These are phyloP conservation scores for Gastrophysa polygoni DNA, from an alignment of 2,888 invertebrate species.

Conservation along the genomic window DNA sequence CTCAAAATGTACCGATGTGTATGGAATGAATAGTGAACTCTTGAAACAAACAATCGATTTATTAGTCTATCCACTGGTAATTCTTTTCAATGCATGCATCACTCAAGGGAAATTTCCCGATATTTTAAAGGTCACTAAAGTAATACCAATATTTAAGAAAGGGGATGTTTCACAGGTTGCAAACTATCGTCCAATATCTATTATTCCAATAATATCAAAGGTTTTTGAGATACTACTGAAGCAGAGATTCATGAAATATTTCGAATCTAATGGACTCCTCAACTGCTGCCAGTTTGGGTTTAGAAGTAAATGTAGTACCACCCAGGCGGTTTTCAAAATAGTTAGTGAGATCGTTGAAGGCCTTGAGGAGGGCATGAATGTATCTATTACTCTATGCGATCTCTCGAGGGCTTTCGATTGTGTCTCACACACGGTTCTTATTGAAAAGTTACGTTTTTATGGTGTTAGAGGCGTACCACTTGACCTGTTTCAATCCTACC, in stretches of 20 bases:
- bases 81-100: neutral
- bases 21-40: neutral
- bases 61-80: neutral
- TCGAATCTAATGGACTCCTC: neutral
- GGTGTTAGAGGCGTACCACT: neutral
- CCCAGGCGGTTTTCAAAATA: conserved; percentile 5
- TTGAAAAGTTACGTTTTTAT: neutral
- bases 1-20: neutral
- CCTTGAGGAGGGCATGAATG: conserved; percentile 5
- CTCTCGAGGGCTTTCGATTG: conserved; percentile 14
- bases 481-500: neutral
- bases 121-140: neutral
- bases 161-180: neutral
- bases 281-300: conserved; percentile 9
- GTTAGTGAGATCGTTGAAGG: conserved; percentile 4
- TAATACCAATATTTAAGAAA: neutral
- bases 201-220: neutral
- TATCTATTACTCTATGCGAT: conserved; percentile 11
- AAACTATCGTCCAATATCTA: neutral
- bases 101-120: neutral
- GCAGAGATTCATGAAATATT: conserved; percentile 3
- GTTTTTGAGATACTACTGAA: neutral
- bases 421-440: neutral
- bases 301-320: neutral
- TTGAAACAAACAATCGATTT: neutral